Evolutionary conservation across 1,140 invertebrate genomes (phyloP), one percentile per base, ranked within the genome.

Genomic region (Acromyrmex echinatior): DNA sequence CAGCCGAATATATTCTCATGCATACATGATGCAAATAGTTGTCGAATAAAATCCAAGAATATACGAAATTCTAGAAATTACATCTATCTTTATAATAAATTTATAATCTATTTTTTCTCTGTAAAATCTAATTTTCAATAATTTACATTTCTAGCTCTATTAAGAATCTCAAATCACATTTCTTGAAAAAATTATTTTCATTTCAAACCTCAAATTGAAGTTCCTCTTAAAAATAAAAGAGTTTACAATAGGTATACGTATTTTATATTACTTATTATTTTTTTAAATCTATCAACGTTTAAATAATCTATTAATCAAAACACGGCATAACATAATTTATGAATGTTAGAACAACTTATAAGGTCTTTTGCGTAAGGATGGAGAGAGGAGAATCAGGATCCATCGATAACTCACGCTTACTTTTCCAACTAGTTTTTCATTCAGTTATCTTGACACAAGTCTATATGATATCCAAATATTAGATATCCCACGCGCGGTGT

Each of bases 381-480:
- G 16, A 39, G 2, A 63, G n/a, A 71, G 18, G 7, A 39, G 16
- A 58, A 18, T 56, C 31, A 18, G 39, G 9, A 28, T 21, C 9
- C 25, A 14, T 12, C 56, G 14, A 84, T 84, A 76, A 84, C 63
- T n/a, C 53, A 12, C 25, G 45, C 56, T 73, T 60, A 73, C 79
- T 82, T 76, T 82, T 82, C 71, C 56, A 62, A 63, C 18, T 39
- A 25, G 28, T 31, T 31, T 2, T 84, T 84, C 39, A 62, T 51
- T 63, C 70, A 28, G 39, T 84, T 84, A 76, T 18, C 45, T 49
- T 39, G 68, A 84, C 70, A 62, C 74, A 16, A 39, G 53, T 63
- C 80, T 62, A 49, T 62, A 39, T 62, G 70, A 62, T 74, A 62
- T 76, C 39, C 70, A 76, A 84, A 84, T 84, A 84, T 84, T 84